phyloP scores from a whole-genome alignment of 2,888 invertebrate genomes.

The Pycnomerus fuliginosus region DNA sequence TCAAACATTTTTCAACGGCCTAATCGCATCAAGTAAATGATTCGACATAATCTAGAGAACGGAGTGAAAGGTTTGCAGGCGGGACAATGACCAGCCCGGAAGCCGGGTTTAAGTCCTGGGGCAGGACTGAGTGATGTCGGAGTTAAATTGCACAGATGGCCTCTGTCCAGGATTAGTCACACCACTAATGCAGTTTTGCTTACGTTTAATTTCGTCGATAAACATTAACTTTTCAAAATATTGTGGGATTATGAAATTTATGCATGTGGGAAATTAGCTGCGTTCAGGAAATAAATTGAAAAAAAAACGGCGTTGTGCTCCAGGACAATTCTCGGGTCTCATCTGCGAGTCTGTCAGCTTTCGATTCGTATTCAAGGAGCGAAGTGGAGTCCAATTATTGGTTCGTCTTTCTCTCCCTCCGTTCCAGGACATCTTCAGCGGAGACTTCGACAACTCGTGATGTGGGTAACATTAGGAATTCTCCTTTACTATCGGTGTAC shows the following conservation, averaged over 20 bases:
- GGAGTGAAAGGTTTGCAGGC: conserved; percentile 23
- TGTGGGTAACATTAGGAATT: conserved; percentile 27
- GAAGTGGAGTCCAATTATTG: conserved; percentile 37
- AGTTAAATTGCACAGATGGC: conserved; percentile 5
- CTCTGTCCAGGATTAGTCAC: too few relatives aligned
- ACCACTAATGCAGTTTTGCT: too few relatives aligned
- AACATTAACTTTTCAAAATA: too few relatives aligned
- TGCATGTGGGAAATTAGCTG: too few relatives aligned
- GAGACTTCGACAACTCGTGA: conserved; percentile 36
- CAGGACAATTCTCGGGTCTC: conserved; percentile 37
- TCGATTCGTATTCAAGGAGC: conserved; percentile 36
- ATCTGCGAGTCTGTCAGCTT: conserved; percentile 28
- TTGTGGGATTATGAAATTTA: too few relatives aligned
- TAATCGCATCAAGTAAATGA: conserved; percentile 53
- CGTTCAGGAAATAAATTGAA: too few relatives aligned
- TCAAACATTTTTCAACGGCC: conserved; percentile 51
- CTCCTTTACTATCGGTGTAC: too few relatives aligned
- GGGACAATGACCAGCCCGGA: conserved; percentile 20
- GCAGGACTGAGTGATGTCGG: conserved; percentile 21
- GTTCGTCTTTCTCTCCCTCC: conserved; percentile 32
- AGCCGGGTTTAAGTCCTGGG: conserved; percentile 17
- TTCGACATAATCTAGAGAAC: conserved; percentile 49
- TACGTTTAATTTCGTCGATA: too few relatives aligned
- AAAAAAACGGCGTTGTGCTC: too few relatives aligned
- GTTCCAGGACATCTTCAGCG: conserved; percentile 19